A percentile compares a stretch with the other conserved stretches of the same genome.
These are phyloP conservation scores for Morpho deidamia DNA, from an alignment of 2,888 invertebrate genomes.

Conservation along the genomic window DNA sequence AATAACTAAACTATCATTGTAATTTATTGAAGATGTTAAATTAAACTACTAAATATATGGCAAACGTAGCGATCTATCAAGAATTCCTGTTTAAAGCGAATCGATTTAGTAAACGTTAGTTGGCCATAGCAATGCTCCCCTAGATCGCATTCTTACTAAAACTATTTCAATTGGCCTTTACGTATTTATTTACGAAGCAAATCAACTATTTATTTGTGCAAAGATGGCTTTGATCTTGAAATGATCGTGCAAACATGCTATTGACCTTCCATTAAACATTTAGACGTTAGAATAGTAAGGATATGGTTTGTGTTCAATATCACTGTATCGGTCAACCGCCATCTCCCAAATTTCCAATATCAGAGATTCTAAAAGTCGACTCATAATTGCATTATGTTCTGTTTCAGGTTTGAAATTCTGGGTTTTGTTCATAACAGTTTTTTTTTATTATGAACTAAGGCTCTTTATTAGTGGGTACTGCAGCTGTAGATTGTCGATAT, in stretches of 20 bases:
- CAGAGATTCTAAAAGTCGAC: no score
- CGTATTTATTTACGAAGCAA: slow-evolving; percentile 69
- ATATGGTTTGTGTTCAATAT: slow-evolving; percentile 19
- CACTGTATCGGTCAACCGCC: no score
- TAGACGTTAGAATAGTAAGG: slow-evolving; percentile 35
- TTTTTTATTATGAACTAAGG: no score
- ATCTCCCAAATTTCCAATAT: no score
- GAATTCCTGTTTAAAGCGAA: slow-evolving; percentile 28
- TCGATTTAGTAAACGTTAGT: slow-evolving; percentile 60
- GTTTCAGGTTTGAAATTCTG: no score
- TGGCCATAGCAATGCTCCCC: slow-evolving; percentile 41
- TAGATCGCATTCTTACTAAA: slow-evolving; percentile 51
- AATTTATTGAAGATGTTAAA: no score
- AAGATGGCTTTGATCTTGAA: slow-evolving; percentile 68
- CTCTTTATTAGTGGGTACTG: no score
- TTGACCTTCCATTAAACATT: slow-evolving; percentile 56
- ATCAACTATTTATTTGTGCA: slow-evolving; percentile 76
- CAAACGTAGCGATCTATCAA: background rate
- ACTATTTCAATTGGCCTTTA: slow-evolving; percentile 52
- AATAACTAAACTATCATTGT: no score
- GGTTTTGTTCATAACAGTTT: no score
- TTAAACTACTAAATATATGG: no score
- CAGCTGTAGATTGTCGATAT: no score
- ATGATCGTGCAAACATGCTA: slow-evolving; percentile 56
- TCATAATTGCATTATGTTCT: no score